Percentiles rank a stretch among this genome's conserved stretches.
These are phyloP conservation scores for Jaculus jaculus DNA, from an alignment of 2,113 vertebrate genomes.

Conservation along the genomic window DNA sequence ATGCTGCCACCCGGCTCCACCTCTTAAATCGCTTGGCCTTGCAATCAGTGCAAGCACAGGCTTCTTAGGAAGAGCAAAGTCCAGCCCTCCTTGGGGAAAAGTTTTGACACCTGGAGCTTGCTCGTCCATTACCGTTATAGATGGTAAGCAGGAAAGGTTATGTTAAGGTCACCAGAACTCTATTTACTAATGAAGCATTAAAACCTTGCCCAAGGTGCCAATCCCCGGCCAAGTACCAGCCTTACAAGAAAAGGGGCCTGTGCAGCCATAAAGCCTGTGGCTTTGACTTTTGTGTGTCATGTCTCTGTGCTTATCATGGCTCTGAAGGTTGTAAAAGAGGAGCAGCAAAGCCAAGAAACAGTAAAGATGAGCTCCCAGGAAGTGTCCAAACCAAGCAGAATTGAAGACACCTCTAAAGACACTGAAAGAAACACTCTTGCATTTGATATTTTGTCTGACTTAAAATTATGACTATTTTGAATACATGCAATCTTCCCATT, in stretches of 20 bases:
- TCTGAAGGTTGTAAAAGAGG: constrained; percentile 91
- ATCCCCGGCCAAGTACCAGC: constrained; percentile 93
- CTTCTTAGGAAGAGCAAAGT: constrained; percentile 73
- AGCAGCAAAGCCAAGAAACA: constrained; percentile 83
- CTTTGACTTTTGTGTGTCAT: constrained; percentile 94
- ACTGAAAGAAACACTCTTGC: constrained; percentile 73
- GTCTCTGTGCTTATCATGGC: constrained; percentile 92
- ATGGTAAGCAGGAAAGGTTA: constrained; percentile 92
- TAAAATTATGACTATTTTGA: constrained; percentile 78
- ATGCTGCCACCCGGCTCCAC: constrained; percentile 90
- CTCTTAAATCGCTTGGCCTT: constrained; percentile 89
- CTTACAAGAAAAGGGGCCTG: constrained; percentile 90
- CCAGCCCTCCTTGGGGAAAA: constrained; percentile 81
- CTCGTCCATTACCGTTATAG: constrained; percentile 75
- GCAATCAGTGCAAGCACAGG: constrained; percentile 92
- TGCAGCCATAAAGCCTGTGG: constrained; percentile 91
- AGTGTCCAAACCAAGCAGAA: constrained; percentile 95
- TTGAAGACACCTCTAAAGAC: constrained; percentile 90
- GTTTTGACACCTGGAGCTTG: constrained; percentile 83
- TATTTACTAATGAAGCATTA: constrained; percentile 94
- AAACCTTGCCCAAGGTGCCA: constrained; percentile 94
- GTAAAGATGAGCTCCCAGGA: constrained; percentile 91
- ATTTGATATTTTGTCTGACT: constrained; percentile 52
- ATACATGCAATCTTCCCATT: constrained; percentile 71
- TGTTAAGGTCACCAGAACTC: constrained; percentile 94